A percentile compares a stretch with the other conserved stretches of the same genome.
Conservation (phyloP, 2,113 vertebrate genomes). For the Channa argus region DNA sequence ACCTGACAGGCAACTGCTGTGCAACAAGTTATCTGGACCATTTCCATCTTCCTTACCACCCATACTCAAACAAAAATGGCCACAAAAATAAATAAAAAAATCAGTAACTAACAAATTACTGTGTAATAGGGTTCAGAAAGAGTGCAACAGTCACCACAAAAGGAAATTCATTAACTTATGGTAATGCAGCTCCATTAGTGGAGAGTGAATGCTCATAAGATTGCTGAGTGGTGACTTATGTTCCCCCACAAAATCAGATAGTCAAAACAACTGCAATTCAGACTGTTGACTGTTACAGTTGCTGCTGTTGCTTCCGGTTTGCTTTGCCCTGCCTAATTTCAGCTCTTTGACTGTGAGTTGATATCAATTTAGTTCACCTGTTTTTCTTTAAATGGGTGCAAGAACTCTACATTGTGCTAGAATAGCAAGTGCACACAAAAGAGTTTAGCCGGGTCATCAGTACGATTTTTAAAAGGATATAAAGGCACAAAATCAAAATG, state of each 20-base stretch:
- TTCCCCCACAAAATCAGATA: background rate
- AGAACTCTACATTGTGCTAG: background rate
- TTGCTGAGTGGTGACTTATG: background rate
- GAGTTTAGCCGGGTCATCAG: background rate
- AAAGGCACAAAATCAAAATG: background rate
- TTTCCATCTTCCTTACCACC: constrained; percentile 46
- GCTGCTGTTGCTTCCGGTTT: background rate
- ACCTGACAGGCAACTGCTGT: constrained; percentile 73
- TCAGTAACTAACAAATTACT: constrained; percentile 11
- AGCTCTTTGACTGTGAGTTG: background rate
- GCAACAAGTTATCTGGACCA: constrained; percentile 63
- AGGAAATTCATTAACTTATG: constrained; percentile 17
- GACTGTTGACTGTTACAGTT: background rate
- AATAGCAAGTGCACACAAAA: background rate
- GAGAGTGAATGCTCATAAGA: constrained; percentile 11
- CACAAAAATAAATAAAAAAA: constrained; percentile 14
- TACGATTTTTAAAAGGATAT: background rate
- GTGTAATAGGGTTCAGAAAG: background rate
- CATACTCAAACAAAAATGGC: constrained; percentile 24
- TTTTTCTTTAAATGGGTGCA: background rate
- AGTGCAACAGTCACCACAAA: constrained; percentile 14
- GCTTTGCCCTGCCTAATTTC: background rate
- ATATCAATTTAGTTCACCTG: no score
- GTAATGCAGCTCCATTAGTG: constrained; percentile 9
- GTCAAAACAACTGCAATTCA: constrained; percentile 14